Evolutionary conservation across 2,888 invertebrate species (phyloP).

Genomic region (Platycheirus rosarum): DNA sequence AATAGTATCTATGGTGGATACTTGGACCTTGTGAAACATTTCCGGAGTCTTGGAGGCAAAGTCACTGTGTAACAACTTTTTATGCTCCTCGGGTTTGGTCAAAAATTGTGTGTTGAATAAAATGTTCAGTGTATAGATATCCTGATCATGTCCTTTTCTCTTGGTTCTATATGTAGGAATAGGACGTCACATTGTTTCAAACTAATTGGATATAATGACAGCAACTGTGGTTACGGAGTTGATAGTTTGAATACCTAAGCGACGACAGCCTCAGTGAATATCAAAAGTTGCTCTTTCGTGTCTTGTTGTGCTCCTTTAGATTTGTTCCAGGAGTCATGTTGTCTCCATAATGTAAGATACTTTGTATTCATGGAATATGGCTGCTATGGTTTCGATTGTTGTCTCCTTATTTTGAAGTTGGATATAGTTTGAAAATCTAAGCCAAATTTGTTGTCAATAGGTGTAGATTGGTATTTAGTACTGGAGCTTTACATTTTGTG

Average conservation of each 20-base stretch:
- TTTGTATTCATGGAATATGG: constrained; percentile 38
- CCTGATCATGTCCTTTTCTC: constrained; percentile 43
- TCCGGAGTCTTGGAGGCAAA: constrained; percentile 61
- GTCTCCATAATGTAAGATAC: constrained; percentile 23
- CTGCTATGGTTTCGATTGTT: constrained; percentile 34
- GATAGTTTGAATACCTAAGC: constrained; percentile 38
- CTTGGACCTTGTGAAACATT: constrained; percentile 65
- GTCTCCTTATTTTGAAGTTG: constrained; percentile 25
- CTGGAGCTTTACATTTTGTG: not conserved
- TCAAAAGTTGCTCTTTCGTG: constrained; percentile 33
- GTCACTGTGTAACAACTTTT: constrained; percentile 48
- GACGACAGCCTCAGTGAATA: constrained; percentile 22
- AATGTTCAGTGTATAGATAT: constrained; percentile 52
- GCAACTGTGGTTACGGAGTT: constrained; percentile 57
- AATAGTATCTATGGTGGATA: constrained; percentile 39
- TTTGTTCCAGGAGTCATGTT: constrained; percentile 13
- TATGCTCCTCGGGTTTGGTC: constrained; percentile 31
- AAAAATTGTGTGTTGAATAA: constrained; percentile 70
- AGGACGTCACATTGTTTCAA: constrained; percentile 63
- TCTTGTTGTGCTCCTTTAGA: constrained; percentile 20
- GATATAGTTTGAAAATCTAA: constrained; percentile 14
- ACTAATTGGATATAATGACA: constrained; percentile 73
- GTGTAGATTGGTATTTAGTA: too few species aligned
- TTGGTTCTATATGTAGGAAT: constrained; percentile 2
- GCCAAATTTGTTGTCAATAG: constrained; percentile 23